These are phyloP conservation scores for Zaprionus ghesquierei DNA, from an alignment of 1,140 invertebrate species.

Conservation along the genomic window DNA sequence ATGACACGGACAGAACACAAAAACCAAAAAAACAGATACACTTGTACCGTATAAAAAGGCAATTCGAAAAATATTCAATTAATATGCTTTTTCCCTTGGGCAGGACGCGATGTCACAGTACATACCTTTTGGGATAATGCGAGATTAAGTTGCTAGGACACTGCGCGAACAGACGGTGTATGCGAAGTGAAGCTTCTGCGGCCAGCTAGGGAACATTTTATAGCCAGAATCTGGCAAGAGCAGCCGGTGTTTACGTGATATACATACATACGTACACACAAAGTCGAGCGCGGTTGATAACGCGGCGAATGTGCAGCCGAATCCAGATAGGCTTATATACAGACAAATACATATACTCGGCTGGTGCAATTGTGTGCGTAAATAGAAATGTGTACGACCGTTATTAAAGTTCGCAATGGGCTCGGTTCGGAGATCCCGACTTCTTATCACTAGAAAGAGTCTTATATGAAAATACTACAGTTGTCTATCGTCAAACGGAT, in stretches of 20 bases:
- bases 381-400: background rate
- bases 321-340: slow-evolving; percentile 25
- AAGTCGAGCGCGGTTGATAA: slow-evolving; percentile 29
- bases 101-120: background rate
- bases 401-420: slow-evolving; percentile 6
- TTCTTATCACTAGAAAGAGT: background rate
- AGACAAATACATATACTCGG: background rate
- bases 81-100: background rate
- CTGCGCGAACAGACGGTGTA: slow-evolving; percentile 37
- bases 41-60: background rate
- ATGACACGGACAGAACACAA: background rate
- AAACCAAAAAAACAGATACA: background rate
- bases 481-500: slow-evolving; percentile 5
- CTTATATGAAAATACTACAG: background rate
- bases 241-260: slow-evolving; percentile 42
- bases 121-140: slow-evolving; percentile 41
- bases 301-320: slow-evolving; percentile 21
- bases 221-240: slow-evolving; percentile 38
- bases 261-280: slow-evolving; percentile 26
- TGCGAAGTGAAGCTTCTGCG: slow-evolving; percentile 50
- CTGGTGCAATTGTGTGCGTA: background rate
- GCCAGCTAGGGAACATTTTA: slow-evolving; percentile 53
- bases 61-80: background rate
- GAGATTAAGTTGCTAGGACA: slow-evolving; percentile 37
- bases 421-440: background rate